phyloP scores from a whole-genome alignment of 2,113 vertebrate species.

The Bubo scandiacus region DNA sequence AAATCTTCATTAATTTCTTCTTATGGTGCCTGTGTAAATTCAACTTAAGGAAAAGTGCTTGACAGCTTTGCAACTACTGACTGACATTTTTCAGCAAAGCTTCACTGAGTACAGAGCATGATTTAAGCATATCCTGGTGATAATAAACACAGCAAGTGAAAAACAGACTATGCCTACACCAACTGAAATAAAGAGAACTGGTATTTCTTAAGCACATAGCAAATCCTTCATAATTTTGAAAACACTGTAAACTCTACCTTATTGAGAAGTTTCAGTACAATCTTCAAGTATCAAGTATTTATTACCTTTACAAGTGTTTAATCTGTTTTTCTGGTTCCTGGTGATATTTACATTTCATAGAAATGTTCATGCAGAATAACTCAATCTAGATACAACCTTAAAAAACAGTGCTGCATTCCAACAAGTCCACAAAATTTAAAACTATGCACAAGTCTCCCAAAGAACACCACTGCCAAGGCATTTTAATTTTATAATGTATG shows the following conservation, averaged over 20 bases:
- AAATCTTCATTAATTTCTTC: constrained; percentile 50
- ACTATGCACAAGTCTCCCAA: background rate
- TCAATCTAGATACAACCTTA: background rate
- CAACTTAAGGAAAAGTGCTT: constrained; percentile 21
- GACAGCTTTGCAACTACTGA: constrained; percentile 64
- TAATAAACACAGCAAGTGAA: background rate
- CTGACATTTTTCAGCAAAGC: constrained; percentile 48
- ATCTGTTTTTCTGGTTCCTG: constrained; percentile 21
- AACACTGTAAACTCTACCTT: background rate
- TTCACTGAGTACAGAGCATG: background rate
- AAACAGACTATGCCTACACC: background rate
- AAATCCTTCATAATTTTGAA: background rate
- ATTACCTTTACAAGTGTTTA: constrained; percentile 29
- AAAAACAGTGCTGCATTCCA: background rate
- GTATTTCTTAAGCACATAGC: background rate
- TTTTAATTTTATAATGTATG: background rate
- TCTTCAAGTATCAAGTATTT: constrained; percentile 25
- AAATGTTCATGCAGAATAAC: constrained; percentile 18
- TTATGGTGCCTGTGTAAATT: constrained; percentile 37
- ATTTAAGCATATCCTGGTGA: constrained; percentile 20
- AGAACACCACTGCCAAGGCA: background rate
- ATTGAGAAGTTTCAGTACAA: background rate
- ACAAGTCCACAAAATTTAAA: background rate
- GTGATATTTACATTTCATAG: constrained; percentile 33
- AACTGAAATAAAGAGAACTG: background rate